These are phyloP conservation scores for Haliclona indistincta DNA, from an alignment of 37 sponge, comb jelly and placozoan genomes.

Conservation along the genomic window DNA sequence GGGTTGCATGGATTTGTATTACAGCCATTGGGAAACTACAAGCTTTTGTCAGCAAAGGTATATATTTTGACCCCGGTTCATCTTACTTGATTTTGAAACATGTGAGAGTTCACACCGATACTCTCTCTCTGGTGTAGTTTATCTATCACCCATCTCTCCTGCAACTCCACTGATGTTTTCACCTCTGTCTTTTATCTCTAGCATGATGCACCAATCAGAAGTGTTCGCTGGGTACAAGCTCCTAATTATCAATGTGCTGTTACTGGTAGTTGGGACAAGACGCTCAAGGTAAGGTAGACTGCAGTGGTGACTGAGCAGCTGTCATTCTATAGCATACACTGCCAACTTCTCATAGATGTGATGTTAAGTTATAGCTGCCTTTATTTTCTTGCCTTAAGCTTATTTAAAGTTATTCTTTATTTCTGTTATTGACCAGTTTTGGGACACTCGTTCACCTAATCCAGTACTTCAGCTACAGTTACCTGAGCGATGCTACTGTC, in stretches of 20 bases:
- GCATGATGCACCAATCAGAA: constrained; percentile 93
- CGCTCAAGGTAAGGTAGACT: constrained; percentile 70
- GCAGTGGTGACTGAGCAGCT: not conserved
- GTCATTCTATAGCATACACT: not conserved
- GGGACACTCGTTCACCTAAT: constrained; percentile 84
- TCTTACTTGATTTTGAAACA: too few species aligned
- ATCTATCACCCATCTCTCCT: not conserved
- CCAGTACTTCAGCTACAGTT: constrained; percentile 75
- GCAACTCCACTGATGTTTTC: not conserved
- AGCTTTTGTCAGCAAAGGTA: too few species aligned
- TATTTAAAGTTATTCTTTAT: not conserved
- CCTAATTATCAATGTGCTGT: constrained; percentile 80
- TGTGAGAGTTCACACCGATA: not conserved
- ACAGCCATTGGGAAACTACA: too few species aligned
- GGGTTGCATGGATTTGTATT: too few species aligned
- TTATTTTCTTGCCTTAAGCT: not conserved
- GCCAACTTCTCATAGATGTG: not conserved
- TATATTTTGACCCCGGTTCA: too few species aligned
- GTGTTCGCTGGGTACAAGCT: constrained; percentile 88
- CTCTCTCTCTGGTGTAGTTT: not conserved
- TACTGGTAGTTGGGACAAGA: constrained; percentile 98
- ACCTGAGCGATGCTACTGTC: constrained; percentile 91
- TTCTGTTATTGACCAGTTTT: constrained; percentile 58
- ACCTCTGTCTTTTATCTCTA: not conserved
- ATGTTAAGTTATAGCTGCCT: not conserved